phyloP scores from a whole-genome alignment of 2,113 vertebrate species.

The Fulica atra region DNA sequence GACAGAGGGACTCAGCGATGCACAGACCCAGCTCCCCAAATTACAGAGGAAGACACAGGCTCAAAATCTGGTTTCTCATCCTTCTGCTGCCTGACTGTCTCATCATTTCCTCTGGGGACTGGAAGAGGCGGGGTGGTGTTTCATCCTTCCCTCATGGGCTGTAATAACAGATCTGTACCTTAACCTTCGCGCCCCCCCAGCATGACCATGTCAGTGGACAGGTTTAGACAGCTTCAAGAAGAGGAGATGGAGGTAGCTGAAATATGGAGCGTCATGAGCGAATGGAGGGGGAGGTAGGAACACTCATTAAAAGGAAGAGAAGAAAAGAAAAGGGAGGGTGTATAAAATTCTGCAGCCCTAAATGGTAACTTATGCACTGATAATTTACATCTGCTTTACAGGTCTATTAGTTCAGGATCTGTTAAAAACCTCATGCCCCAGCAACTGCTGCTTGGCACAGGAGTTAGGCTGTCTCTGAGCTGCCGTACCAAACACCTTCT shows the following conservation, averaged over 20 bases:
- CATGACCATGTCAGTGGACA: neutral
- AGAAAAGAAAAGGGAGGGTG: neutral
- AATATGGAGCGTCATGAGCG: neutral
- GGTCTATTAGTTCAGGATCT: slow-evolving; percentile 40
- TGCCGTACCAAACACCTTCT: neutral
- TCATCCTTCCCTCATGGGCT: neutral
- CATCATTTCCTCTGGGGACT: neutral
- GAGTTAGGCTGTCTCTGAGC: neutral
- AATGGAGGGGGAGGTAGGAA: neutral
- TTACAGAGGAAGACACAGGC: neutral
- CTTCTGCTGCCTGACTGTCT: neutral
- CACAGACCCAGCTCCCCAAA: neutral
- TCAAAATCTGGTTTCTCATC: neutral
- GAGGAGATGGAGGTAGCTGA: neutral
- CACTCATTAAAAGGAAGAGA: slow-evolving; percentile 27
- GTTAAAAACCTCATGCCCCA: slow-evolving; percentile 35
- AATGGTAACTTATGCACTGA: slow-evolving; percentile 47
- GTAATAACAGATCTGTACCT: neutral
- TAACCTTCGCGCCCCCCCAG: neutral
- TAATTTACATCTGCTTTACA: slow-evolving; percentile 52
- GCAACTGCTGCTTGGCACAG: slow-evolving; percentile 34
- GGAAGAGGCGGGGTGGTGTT: neutral
- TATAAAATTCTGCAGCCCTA: slow-evolving; percentile 8
- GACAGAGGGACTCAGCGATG: neutral
- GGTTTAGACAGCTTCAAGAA: neutral